phyloP scores from a whole-genome alignment of 1,140 invertebrate genomes.

The Coptotermes formosanus region DNA sequence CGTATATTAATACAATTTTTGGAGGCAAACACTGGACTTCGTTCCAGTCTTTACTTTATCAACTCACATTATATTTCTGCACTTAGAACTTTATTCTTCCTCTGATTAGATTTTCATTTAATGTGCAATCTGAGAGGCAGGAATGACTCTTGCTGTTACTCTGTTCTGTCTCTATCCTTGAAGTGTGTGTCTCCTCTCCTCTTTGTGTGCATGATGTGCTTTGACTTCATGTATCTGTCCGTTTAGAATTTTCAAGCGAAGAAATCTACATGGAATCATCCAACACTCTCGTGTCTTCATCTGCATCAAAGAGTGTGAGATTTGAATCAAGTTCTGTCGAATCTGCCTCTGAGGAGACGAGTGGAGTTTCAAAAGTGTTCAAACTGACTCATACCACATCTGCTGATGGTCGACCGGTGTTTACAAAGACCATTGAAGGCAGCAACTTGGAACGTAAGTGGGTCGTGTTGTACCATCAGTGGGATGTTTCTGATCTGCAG shows the following conservation, averaged over 20 bases:
- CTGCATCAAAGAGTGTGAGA: not conserved
- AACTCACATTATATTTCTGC: no score
- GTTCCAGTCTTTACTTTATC: no score
- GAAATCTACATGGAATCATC: constrained; percentile 19
- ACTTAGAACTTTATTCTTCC: no score
- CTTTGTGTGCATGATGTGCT: not conserved
- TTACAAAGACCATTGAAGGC: constrained; percentile 71
- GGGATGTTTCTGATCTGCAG: not conserved
- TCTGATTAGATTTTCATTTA: no score
- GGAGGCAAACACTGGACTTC: no score
- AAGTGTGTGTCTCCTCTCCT: not conserved
- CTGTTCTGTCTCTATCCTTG: not conserved
- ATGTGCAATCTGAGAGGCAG: no score
- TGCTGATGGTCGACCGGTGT: constrained; percentile 52
- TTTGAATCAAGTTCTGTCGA: not conserved
- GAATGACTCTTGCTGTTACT: not conserved
- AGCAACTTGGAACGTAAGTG: constrained; percentile 76
- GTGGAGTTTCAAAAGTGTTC: constrained; percentile 27
- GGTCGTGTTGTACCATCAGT: not conserved
- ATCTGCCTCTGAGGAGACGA: not conserved
- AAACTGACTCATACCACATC: constrained; percentile 44
- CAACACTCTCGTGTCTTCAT: not conserved
- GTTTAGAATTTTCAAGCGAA: not conserved
- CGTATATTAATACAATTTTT: no score
- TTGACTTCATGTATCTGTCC: not conserved